Evolutionary conservation across 2,797 vertebrate genomes (phyloP).

Genomic region (Enteromius treurensis): DNA sequence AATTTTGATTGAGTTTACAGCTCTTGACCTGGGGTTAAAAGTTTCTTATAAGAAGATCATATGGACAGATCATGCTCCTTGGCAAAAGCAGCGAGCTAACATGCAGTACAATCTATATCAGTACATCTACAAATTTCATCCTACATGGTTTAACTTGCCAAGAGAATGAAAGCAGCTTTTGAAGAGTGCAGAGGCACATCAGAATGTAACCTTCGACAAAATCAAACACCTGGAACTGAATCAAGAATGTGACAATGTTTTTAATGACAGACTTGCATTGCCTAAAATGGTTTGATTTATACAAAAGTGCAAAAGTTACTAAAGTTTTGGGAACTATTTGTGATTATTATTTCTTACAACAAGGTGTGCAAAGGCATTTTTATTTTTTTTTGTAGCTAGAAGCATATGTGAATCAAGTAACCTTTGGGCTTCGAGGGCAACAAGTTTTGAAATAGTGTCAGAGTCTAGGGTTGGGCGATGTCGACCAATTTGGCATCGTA

Average conservation of each 20-base stretch:
- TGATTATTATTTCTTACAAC: neutral
- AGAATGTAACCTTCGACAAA: neutral
- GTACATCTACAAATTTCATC: neutral
- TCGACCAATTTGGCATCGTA: no score
- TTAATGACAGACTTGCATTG: neutral
- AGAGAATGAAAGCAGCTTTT: neutral
- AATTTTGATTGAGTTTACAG: neutral
- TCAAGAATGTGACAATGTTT: neutral
- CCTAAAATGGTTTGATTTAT: neutral
- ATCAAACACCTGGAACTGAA: neutral
- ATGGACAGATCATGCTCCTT: neutral
- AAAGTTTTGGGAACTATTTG: neutral
- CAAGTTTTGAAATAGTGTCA: no score
- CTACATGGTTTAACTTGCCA: neutral
- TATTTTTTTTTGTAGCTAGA: neutral
- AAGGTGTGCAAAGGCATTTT: neutral
- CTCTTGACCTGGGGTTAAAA: neutral
- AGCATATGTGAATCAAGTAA: neutral
- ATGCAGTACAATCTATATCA: neutral
- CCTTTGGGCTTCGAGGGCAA: neutral
- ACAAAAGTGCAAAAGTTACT: neutral
- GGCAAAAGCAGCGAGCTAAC: neutral
- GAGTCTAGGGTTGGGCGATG: no score
- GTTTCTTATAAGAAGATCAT: neutral
- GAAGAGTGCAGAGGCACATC: neutral